phyloP scores from a whole-genome alignment of 2,888 invertebrate species.

The Argyresthia albistria region DNA sequence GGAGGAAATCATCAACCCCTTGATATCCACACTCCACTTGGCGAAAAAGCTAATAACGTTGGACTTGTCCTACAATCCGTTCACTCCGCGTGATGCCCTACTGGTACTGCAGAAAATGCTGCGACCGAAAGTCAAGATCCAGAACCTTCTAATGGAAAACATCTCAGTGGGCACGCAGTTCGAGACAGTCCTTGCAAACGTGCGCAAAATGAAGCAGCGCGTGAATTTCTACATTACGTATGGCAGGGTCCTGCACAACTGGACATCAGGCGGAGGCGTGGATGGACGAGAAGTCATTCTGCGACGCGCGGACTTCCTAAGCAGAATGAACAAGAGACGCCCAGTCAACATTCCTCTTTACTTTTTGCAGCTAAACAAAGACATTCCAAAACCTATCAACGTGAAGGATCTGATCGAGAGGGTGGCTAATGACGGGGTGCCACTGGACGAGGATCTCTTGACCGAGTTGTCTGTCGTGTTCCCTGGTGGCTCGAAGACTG shows the following conservation, averaged over 20 bases:
- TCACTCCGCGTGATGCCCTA: slow-evolving; percentile 7
- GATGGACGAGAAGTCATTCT: too few species aligned
- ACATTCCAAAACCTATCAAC: background rate
- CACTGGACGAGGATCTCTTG: slow-evolving; percentile 14
- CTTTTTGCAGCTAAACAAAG: slow-evolving; percentile 1
- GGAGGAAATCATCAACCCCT: background rate
- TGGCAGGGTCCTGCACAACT: background rate
- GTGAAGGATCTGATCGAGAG: background rate
- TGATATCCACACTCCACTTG: slow-evolving; percentile 2
- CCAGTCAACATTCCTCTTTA: slow-evolving; percentile 5
- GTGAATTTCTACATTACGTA: slow-evolving; percentile 3
- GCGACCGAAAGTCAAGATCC: background rate
- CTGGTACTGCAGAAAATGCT: slow-evolving; percentile 3
- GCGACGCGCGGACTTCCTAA: background rate
- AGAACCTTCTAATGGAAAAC: slow-evolving; percentile 5
- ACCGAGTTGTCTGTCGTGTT: slow-evolving; percentile 6
- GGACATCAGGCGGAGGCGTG: background rate
- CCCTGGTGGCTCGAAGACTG: slow-evolving; percentile 2
- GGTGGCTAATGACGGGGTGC: background rate
- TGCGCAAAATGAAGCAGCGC: background rate
- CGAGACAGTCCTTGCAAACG: background rate
- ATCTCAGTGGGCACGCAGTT: slow-evolving; percentile 3
- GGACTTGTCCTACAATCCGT: slow-evolving; percentile 8
- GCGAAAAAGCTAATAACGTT: slow-evolving; percentile 5
- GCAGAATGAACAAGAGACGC: slow-evolving; percentile 3